phyloP scores from a whole-genome alignment of 1,140 invertebrate genomes.

The Drosophila leontia region DNA sequence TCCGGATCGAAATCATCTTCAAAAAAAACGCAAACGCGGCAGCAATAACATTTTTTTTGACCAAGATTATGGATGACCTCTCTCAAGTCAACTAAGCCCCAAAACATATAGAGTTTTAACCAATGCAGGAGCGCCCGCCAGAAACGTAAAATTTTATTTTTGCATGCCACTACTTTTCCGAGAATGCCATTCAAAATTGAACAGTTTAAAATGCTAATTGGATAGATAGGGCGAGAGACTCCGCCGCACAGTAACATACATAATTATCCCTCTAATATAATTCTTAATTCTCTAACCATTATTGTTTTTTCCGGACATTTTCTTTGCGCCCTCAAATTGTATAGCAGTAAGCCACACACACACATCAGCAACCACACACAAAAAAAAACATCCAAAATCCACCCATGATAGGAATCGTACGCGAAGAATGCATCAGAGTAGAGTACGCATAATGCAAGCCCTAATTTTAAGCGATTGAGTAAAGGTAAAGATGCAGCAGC shows the following conservation, averaged over 20 bases:
- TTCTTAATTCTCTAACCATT: conserved; percentile 39
- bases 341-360: conserved; percentile 57
- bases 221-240: conserved; percentile 13
- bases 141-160: conserved; percentile 35
- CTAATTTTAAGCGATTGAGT: conserved; percentile 44
- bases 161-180: conserved; percentile 48
- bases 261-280: conserved; percentile 45
- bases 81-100: conserved; percentile 13
- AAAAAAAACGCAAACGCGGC: conserved; percentile 6
- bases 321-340: conserved; percentile 53
- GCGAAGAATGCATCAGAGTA: conserved; percentile 58
- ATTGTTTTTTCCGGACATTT: conserved; percentile 30
- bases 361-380: conserved; percentile 14
- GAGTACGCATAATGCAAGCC: conserved; percentile 70
- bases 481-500: conserved; percentile 32
- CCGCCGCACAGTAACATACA: conserved; percentile 21
- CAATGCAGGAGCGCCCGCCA: conserved; percentile 39
- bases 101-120: conserved; percentile 36
- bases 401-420: conserved; percentile 45
- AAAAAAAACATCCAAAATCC: conserved; percentile 21
- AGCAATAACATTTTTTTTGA: conserved; percentile 63
- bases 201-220: conserved; percentile 53
- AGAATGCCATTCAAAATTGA: conserved; percentile 72
- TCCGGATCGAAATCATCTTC: conserved; percentile 32
- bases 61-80: conserved; percentile 56